Evolutionary conservation across 2,888 invertebrate species (phyloP).

Genomic region (Cataglyphis altisquamis): DNA sequence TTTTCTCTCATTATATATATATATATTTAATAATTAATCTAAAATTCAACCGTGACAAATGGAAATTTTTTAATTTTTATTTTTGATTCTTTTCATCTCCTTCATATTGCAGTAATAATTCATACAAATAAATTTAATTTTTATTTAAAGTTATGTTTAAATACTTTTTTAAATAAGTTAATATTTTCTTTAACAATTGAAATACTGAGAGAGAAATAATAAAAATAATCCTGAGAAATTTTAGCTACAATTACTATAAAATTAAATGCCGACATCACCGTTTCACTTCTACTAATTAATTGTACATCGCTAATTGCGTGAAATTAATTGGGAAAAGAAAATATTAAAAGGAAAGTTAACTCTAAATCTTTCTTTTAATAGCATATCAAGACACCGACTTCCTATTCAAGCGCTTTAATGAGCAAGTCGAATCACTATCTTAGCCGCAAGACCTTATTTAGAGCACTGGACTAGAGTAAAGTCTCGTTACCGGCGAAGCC

Average conservation of each 20-base stretch:
- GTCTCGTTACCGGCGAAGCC: slow-evolving; percentile 10
- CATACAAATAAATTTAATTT: not conserved
- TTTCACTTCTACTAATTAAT: not conserved
- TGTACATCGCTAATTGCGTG: not conserved
- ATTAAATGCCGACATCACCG: not conserved
- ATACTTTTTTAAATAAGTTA: not conserved
- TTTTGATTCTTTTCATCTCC: not conserved
- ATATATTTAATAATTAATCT: not conserved
- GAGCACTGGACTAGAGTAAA: slow-evolving; percentile 29
- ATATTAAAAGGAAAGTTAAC: not conserved
- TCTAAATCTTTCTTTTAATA: slow-evolving; percentile 1
- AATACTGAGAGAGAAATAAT: not conserved
- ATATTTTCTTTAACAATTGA: slow-evolving; percentile 1
- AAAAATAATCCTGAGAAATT: not conserved
- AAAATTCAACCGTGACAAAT: not conserved
- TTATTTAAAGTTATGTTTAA: not conserved
- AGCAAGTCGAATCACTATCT: slow-evolving; percentile 29
- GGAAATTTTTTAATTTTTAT: not conserved
- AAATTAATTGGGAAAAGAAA: not conserved
- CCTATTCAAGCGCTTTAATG: slow-evolving; percentile 61
- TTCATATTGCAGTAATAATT: not conserved
- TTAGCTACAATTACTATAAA: not conserved
- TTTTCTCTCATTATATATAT: too few species aligned
- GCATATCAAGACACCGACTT: slow-evolving; percentile 29
- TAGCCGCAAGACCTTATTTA: slow-evolving; percentile 7